phyloP scores from a whole-genome alignment of 2,797 vertebrate species.

The Limosa lapponica region DNA sequence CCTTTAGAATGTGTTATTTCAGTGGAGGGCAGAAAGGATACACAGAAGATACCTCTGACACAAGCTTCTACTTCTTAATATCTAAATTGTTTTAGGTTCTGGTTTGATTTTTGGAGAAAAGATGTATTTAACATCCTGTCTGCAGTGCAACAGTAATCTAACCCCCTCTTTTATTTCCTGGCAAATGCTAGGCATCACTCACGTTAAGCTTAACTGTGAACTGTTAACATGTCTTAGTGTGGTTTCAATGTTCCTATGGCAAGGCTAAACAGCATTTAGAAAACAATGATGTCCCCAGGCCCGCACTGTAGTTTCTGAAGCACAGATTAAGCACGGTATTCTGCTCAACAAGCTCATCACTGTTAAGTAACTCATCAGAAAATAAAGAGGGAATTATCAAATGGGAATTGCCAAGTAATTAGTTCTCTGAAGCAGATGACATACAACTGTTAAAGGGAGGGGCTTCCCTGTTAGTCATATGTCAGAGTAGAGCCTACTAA shows the following conservation, averaged over 20 bases:
- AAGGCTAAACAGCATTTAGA: constrained; percentile 63
- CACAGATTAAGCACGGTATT: constrained; percentile 69
- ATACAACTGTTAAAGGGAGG: constrained; percentile 78
- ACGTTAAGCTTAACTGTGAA: constrained; percentile 40
- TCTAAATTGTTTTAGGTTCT: background rate
- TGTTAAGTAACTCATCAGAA: constrained; percentile 85
- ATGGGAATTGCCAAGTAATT: constrained; percentile 85
- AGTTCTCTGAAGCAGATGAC: constrained; percentile 82
- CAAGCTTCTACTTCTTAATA: background rate
- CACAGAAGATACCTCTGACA: background rate
- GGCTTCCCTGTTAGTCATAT: constrained; percentile 74
- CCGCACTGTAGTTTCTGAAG: constrained; percentile 56
- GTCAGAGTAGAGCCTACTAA: constrained; percentile 71
- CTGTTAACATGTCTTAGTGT: constrained; percentile 57
- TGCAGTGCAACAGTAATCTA: background rate
- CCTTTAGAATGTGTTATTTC: background rate
- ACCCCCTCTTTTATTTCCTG: constrained; percentile 40
- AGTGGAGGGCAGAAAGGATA: background rate
- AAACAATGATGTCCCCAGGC: constrained; percentile 64
- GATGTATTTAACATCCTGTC: background rate
- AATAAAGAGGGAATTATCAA: constrained; percentile 83
- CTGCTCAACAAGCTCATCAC: constrained; percentile 77
- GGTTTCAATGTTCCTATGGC: constrained; percentile 63
- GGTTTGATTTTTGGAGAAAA: background rate
- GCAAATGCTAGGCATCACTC: background rate